Evolutionary conservation across 2,113 vertebrate species (phyloP).

Genomic region (Dipodomys spectabilis): DNA sequence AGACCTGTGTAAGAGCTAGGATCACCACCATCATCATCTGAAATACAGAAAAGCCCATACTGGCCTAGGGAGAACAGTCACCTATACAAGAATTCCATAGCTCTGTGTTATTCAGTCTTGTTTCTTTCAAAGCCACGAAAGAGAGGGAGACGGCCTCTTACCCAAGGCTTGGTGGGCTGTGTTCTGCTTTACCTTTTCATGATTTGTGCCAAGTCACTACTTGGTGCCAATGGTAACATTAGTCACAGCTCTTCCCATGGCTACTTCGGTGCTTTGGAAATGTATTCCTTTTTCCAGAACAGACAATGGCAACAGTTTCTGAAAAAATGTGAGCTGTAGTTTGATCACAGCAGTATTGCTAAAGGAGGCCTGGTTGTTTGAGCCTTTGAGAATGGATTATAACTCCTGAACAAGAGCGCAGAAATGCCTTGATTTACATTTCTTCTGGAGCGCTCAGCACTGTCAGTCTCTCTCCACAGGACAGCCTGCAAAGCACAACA

Average conservation of each 20-base stretch:
- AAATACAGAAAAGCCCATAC: background rate
- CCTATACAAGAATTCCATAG: background rate
- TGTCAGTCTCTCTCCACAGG: background rate
- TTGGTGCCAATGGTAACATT: background rate
- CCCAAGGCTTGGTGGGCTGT: background rate
- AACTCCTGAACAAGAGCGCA: background rate
- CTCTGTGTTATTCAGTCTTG: background rate
- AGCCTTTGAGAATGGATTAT: background rate
- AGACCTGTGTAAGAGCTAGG: background rate
- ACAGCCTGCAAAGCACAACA: background rate
- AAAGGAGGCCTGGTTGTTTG: background rate
- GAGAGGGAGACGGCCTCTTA: background rate
- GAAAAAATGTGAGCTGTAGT: background rate
- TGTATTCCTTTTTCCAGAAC: background rate
- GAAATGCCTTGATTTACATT: background rate
- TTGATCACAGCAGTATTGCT: background rate
- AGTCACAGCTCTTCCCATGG: background rate
- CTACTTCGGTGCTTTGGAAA: background rate
- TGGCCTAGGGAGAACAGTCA: background rate
- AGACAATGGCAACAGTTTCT: slow-evolving; percentile 11
- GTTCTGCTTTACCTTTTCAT: background rate
- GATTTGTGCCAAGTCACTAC: background rate
- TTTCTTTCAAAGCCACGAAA: background rate
- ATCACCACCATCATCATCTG: no score
- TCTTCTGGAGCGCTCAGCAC: background rate